A percentile compares a stretch with the other conserved stretches of the same genome.
Conservation (phyloP, 2,888 invertebrate species). For the Drosophila nr. fundita region DNA sequence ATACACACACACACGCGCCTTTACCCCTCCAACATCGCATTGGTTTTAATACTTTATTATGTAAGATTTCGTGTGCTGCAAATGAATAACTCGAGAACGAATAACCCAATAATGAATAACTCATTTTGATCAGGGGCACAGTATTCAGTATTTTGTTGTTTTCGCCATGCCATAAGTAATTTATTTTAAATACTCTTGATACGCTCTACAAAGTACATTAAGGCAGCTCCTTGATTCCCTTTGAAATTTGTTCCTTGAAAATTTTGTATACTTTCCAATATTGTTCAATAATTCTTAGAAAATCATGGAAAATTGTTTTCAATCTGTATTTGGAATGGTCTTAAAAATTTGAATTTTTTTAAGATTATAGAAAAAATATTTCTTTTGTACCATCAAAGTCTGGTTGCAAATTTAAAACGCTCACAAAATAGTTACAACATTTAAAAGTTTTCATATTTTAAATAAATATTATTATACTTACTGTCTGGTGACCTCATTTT, state of each 20-base stretch:
- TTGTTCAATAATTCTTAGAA: neutral
- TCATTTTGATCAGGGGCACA: conserved; percentile 36
- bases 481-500: neutral
- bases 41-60: conserved; percentile 79
- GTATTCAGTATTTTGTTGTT: conserved; percentile 4
- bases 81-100: conserved; percentile 52
- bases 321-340: neutral
- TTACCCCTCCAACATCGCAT: conserved; percentile 32
- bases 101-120: conserved; percentile 68
- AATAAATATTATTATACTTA: neutral
- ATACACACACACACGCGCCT: too few species aligned
- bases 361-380: neutral
- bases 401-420: neutral
- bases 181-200: conserved; percentile 1
- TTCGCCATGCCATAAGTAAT: neutral
- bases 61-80: conserved; percentile 50
- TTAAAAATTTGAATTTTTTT: neutral
- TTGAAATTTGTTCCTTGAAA: neutral
- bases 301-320: neutral
- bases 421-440: neutral
- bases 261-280: neutral
- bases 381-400: neutral
- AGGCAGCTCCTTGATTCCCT: neutral
- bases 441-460: neutral
- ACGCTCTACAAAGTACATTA: neutral